A percentile compares a stretch with the other conserved stretches of the same genome.
phyloP scores from a whole-genome alignment of 2,888 invertebrate genomes.

The Abrostola tripartita region DNA sequence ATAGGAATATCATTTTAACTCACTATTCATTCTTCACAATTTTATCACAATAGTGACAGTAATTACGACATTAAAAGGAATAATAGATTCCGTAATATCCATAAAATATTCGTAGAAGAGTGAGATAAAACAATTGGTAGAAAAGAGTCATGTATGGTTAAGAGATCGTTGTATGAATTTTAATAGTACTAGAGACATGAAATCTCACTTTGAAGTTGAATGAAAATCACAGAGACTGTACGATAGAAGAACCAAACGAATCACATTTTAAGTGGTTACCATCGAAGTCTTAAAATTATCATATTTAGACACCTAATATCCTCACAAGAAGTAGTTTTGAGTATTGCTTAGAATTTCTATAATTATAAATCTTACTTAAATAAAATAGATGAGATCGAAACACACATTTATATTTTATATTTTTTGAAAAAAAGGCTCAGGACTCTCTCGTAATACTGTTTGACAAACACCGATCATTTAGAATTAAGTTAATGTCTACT shows the following conservation, averaged over 20 bases:
- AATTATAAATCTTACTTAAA: constrained; percentile 66
- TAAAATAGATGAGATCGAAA: constrained; percentile 50
- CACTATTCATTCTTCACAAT: constrained; percentile 57
- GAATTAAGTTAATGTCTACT: constrained; percentile 36
- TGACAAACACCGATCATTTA: constrained; percentile 32
- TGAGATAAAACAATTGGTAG: constrained; percentile 61
- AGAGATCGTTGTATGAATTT: constrained; percentile 68
- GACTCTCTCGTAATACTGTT: constrained; percentile 64
- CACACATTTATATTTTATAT: constrained; percentile 48
- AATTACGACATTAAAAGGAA: constrained; percentile 64
- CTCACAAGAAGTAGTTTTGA: constrained; percentile 52
- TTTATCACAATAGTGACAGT: constrained; percentile 70
- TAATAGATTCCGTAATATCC: constrained; percentile 58
- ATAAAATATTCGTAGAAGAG: constrained; percentile 53
- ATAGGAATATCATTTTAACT: constrained; percentile 59
- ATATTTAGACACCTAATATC: constrained; percentile 43
- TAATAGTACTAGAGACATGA: constrained; percentile 35
- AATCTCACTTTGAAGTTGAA: constrained; percentile 31
- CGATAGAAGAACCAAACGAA: constrained; percentile 23
- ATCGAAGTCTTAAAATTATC: constrained; percentile 50
- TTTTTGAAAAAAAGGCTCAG: constrained; percentile 66
- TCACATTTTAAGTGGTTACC: constrained; percentile 25
- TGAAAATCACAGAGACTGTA: constrained; percentile 43
- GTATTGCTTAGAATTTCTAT: constrained; percentile 81
- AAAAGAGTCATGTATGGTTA: constrained; percentile 50